phyloP scores from a whole-genome alignment of 2,113 vertebrate species.

The Cyphomyrus plagiostoma region DNA sequence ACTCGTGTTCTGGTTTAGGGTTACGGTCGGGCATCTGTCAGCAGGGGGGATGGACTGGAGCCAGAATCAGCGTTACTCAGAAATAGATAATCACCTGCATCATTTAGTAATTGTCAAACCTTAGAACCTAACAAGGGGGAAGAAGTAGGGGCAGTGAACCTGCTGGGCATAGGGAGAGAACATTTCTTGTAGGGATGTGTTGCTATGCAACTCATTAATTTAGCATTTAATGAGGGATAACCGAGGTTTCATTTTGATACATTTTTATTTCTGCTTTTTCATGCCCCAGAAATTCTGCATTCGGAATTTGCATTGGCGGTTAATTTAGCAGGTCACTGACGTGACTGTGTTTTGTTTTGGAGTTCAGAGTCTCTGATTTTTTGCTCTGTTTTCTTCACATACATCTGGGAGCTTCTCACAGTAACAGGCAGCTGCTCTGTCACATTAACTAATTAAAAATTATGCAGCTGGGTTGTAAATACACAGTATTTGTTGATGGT shows the following conservation, averaged over 20 bases:
- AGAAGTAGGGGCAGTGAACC: neutral
- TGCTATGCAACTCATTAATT: conserved; percentile 3
- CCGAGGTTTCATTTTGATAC: neutral
- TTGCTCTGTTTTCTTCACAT: neutral
- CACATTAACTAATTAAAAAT: neutral
- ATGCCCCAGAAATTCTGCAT: neutral
- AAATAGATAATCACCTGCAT: neutral
- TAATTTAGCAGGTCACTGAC: neutral
- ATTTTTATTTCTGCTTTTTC: neutral
- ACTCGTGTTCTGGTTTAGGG: neutral
- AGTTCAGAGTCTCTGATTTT: neutral
- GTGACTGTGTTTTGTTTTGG: neutral
- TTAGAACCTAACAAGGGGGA: neutral
- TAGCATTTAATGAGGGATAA: neutral
- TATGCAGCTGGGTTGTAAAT: neutral
- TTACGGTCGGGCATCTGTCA: neutral
- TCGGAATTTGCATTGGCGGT: neutral
- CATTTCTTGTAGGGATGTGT: neutral
- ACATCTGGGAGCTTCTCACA: neutral
- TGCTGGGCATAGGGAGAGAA: neutral
- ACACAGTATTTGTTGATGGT: neutral
- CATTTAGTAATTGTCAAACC: neutral
- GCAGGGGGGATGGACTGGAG: neutral
- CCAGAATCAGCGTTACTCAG: neutral
- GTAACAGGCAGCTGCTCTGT: neutral